A percentile compares a stretch with the other conserved stretches of the same genome.
These are phyloP conservation scores for Rhinella marina DNA, from an alignment of 2,797 vertebrate species.

Conservation along the genomic window DNA sequence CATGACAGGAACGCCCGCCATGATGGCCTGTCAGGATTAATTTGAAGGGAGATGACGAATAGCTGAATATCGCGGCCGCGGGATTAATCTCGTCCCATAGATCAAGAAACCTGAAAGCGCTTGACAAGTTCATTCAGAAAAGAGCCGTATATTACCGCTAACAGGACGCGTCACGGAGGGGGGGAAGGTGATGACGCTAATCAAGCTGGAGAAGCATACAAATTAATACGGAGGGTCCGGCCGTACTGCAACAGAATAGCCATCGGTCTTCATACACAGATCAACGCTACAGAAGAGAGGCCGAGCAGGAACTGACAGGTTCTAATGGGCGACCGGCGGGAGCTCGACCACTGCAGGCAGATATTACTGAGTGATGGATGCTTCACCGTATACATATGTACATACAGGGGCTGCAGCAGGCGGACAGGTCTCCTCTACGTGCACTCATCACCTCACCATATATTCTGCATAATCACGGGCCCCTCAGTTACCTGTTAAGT, in stretches of 20 bases:
- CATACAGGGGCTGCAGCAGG: too few species aligned
- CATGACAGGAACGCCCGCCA: conserved; percentile 72
- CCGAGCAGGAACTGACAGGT: too few species aligned
- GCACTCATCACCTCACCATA: too few species aligned
- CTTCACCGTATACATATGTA: too few species aligned
- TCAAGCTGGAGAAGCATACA: background rate
- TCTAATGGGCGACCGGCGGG: too few species aligned
- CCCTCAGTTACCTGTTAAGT: too few species aligned
- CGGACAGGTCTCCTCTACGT: too few species aligned
- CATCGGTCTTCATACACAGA: background rate
- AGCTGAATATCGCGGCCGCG: conserved; percentile 72
- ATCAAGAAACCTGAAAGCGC: conserved; percentile 71
- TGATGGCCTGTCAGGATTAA: conserved; percentile 72
- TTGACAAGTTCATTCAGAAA: conserved; percentile 73
- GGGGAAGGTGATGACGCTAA: background rate
- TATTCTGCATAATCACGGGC: too few species aligned
- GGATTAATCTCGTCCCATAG: conserved; percentile 69
- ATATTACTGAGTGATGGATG: too few species aligned
- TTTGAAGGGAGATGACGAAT: conserved; percentile 76
- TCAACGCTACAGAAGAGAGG: too few species aligned
- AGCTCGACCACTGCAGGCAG: too few species aligned
- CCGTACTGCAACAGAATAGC: background rate
- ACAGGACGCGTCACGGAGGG: conserved; percentile 62
- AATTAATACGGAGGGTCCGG: background rate
- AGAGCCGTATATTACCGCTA: conserved; percentile 68